Evolutionary conservation across 35 echinoderm and acorn worm species (phyloP).

Genomic region (Lytechinus variegatus): DNA sequence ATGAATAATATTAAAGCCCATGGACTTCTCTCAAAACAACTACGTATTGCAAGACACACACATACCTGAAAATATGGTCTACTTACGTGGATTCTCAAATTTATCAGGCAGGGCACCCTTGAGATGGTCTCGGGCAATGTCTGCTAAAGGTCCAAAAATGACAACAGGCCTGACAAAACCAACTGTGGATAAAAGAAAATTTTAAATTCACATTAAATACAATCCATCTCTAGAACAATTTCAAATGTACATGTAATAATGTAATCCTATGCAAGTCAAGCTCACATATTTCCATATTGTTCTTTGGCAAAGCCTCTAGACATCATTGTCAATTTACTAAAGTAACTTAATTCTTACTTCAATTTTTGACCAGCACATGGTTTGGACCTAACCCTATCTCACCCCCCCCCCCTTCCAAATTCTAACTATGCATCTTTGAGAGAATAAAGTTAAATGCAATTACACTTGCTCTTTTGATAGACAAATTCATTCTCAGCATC

Average conservation of each 20-base stretch:
- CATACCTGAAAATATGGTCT: not conserved
- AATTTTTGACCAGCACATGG: not conserved
- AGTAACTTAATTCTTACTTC: not conserved
- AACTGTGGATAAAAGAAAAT: conserved; percentile 59
- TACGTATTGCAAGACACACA: no score
- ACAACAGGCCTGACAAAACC: conserved; percentile 89
- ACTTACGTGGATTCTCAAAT: conserved; percentile 96
- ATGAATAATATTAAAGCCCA: no score
- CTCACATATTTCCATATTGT: not conserved
- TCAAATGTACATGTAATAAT: not conserved
- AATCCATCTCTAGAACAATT: not conserved
- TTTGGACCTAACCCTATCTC: not conserved
- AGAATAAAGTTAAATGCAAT: not conserved
- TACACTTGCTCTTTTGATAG: not conserved
- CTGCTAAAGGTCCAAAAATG: conserved; percentile 90
- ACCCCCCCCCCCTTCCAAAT: not conserved
- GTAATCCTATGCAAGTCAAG: not conserved
- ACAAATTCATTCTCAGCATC: not conserved
- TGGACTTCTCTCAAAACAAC: no score
- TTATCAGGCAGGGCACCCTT: conserved; percentile 69
- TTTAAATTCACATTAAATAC: not conserved
- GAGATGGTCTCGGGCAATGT: conserved; percentile 82
- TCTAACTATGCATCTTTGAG: not conserved
- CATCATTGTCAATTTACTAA: not conserved
- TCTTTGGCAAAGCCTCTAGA: not conserved